Evolutionary conservation across 1,140 invertebrate genomes (phyloP).

Genomic region (Neodiprion virginianus): DNA sequence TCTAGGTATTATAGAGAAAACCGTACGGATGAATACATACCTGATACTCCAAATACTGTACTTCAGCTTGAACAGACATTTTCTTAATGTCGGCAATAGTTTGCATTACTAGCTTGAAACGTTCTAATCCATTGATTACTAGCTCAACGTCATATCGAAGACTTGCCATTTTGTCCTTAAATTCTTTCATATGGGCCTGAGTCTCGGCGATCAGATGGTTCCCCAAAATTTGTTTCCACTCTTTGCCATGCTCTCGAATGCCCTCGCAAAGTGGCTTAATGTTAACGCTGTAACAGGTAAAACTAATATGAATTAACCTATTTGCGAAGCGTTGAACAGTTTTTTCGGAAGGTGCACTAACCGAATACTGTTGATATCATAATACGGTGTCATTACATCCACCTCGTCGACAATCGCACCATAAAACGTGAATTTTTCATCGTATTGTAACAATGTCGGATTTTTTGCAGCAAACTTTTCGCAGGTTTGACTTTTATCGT

Average conservation of each 20-base stretch:
- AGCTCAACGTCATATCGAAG: slow-evolving; percentile 70
- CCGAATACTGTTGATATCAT: slow-evolving; percentile 71
- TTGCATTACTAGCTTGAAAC: slow-evolving; percentile 85
- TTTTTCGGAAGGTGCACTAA: slow-evolving; percentile 25
- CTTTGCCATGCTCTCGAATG: slow-evolving; percentile 70
- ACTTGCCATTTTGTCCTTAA: slow-evolving; percentile 67
- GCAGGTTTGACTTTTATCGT: slow-evolving; percentile 77
- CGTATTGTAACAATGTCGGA: slow-evolving; percentile 77
- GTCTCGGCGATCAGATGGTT: slow-evolving; percentile 67
- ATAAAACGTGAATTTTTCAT: slow-evolving; percentile 86
- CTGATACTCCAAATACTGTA: slow-evolving; percentile 71
- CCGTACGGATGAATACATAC: slow-evolving; percentile 57
- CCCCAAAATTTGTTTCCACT: slow-evolving; percentile 76
- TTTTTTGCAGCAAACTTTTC: slow-evolving; percentile 77
- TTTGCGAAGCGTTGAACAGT: slow-evolving; percentile 18
- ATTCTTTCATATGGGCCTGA: slow-evolving; percentile 67
- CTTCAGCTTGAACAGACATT: slow-evolving; percentile 76
- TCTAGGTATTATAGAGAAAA: slow-evolving; percentile 31
- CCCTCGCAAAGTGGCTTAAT: slow-evolving; percentile 68
- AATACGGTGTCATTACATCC: slow-evolving; percentile 63
- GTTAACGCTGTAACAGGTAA: slow-evolving; percentile 64
- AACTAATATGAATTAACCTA: slow-evolving; percentile 15
- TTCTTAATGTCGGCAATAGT: slow-evolving; percentile 78
- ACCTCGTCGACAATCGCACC: slow-evolving; percentile 78
- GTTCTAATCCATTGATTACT: slow-evolving; percentile 76